These are phyloP conservation scores for Chironomus tentans DNA, from an alignment of 2,888 invertebrate species.

Conservation along the genomic window DNA sequence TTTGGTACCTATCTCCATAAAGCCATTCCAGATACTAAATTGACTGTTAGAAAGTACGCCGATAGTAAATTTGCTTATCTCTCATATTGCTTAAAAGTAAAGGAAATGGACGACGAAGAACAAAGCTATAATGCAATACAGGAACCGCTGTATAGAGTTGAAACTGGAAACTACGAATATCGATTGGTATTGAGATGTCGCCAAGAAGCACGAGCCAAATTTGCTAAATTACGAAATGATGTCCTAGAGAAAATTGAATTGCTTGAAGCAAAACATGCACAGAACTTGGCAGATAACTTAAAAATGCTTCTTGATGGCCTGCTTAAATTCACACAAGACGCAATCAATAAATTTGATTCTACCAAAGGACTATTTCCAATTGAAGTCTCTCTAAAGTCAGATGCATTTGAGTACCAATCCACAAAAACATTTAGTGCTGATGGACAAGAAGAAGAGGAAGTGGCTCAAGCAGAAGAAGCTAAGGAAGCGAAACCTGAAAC, in stretches of 20 bases:
- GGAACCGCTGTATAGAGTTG: conserved; percentile 94
- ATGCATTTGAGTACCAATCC: conserved; percentile 84
- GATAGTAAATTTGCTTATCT: conserved; percentile 99
- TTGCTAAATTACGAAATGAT: conserved; percentile 75
- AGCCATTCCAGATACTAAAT: conserved; percentile 95
- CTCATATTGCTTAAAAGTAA: conserved; percentile 97
- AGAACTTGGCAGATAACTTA: conserved; percentile 82
- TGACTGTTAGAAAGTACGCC: conserved; percentile 96
- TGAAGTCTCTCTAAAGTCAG: conserved; percentile 87
- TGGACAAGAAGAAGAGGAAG: conserved; percentile 28
- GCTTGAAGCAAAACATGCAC: conserved; percentile 95
- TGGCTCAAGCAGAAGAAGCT: conserved; percentile 28
- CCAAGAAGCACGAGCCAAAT: conserved; percentile 81
- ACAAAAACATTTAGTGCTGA: conserved; percentile 39
- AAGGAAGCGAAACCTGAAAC: conserved; percentile 17
- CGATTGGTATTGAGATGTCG: conserved; percentile 90
- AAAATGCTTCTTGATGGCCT: conserved; percentile 78
- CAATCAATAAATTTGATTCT: conserved; percentile 65
- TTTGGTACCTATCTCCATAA: conserved; percentile 94
- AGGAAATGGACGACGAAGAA: conserved; percentile 99
- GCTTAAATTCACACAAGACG: conserved; percentile 58
- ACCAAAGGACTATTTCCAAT: conserved; percentile 79
- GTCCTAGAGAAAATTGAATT: conserved; percentile 96
- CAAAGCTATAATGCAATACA: conserved; percentile 86
- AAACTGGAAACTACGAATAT: conserved; percentile 99